Percentiles rank a stretch among this genome's conserved stretches.
Conservation (phyloP, 2,797 vertebrate species). For the Falco columbarius region DNA sequence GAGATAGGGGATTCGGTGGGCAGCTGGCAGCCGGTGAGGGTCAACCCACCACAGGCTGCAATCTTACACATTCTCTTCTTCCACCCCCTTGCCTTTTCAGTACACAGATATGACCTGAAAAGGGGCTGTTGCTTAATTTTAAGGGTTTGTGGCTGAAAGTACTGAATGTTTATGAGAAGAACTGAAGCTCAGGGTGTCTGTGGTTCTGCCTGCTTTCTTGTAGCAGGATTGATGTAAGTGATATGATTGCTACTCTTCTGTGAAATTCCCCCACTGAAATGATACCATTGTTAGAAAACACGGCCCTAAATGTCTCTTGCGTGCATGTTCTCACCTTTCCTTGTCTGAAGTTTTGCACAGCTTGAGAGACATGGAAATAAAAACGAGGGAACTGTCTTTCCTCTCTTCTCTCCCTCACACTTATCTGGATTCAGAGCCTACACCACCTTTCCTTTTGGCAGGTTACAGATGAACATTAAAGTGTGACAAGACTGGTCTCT, state of each 20-base stretch:
- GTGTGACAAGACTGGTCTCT: constrained; percentile 59
- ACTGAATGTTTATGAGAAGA: background rate
- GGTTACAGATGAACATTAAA: background rate
- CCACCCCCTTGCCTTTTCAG: background rate
- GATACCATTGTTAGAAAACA: background rate
- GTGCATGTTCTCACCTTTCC: background rate
- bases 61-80: background rate
- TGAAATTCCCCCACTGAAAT: background rate
- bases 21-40: background rate
- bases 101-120: background rate
- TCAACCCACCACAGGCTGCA: background rate
- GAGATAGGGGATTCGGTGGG: background rate
- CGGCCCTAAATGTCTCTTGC: background rate
- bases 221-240: background rate
- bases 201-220: background rate
- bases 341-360: background rate
- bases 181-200: background rate
- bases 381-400: background rate
- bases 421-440: background rate
- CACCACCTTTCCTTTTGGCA: background rate
- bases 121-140: background rate
- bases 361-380: background rate
- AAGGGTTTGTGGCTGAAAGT: background rate
- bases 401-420: background rate
- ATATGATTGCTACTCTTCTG: background rate